Percentiles rank a stretch among this genome's conserved stretches.
Conservation (phyloP, 2,113 vertebrate genomes). For the Chionis minor region DNA sequence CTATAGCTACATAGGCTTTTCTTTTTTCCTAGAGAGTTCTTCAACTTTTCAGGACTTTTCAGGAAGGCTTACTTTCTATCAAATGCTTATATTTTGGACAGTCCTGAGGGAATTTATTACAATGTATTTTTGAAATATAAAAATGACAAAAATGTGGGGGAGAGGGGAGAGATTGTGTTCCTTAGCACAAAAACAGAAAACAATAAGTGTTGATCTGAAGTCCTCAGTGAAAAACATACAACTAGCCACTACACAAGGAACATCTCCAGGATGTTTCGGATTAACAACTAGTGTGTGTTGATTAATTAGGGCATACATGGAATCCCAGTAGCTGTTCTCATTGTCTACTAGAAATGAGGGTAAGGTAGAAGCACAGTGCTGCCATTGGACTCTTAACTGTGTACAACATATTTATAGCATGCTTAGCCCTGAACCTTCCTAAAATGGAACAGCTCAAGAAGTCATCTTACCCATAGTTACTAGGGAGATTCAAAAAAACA, state of each 20-base stretch:
- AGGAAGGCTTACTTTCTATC: background rate
- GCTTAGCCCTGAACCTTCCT: background rate
- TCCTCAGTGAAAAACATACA: background rate
- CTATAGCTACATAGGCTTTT: background rate
- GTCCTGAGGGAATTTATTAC: background rate
- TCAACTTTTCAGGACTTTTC: background rate
- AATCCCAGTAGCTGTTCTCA: background rate
- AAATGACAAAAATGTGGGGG: rapidly evolving
- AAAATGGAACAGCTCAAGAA: background rate
- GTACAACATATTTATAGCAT: background rate
- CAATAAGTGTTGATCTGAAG: background rate
- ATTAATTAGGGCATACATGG: background rate
- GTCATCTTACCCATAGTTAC: background rate
- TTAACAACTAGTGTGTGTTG: background rate
- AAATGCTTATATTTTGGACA: background rate
- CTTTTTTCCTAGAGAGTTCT: background rate
- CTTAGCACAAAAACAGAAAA: background rate
- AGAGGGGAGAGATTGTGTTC: rapidly evolving
- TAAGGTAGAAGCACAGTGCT: background rate
- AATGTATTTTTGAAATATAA: background rate
- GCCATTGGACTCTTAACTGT: background rate
- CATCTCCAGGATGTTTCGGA: background rate
- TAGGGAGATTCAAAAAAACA: background rate
- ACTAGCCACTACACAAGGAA: background rate
- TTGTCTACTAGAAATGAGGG: background rate